These are phyloP conservation scores for Lynx canadensis DNA, from an alignment of 2,113 vertebrate species.

Conservation along the genomic window DNA sequence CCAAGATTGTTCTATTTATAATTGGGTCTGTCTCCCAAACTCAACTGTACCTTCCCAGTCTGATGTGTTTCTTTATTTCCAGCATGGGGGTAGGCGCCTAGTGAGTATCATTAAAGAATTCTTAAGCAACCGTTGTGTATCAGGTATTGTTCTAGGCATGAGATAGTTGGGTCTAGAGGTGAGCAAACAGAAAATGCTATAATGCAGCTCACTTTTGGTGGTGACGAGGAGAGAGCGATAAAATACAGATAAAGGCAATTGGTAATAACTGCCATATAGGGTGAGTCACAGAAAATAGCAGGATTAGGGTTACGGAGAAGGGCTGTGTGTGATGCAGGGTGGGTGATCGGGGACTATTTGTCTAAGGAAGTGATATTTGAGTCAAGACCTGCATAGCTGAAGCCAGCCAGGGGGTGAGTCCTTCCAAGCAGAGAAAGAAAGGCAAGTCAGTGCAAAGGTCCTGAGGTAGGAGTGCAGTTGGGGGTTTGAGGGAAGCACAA, in stretches of 20 bases:
- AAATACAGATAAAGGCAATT: neutral
- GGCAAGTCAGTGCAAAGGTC: neutral
- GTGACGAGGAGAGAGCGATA: neutral
- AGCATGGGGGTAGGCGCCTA: neutral
- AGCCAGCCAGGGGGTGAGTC: neutral
- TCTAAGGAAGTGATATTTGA: neutral
- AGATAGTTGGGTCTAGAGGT: neutral
- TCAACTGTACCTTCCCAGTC: neutral
- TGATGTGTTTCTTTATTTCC: conserved; percentile 15
- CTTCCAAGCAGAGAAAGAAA: neutral
- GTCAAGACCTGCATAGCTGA: neutral
- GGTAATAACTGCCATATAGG: neutral
- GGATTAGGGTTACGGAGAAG: neutral
- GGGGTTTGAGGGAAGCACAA: neutral
- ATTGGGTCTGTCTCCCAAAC: neutral
- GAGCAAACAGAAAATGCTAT: neutral
- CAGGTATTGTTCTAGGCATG: neutral
- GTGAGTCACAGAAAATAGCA: neutral
- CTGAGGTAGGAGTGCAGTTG: neutral
- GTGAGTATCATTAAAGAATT: neutral
- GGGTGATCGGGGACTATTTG: neutral
- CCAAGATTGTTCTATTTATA: neutral
- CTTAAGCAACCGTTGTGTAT: neutral
- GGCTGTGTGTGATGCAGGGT: neutral
- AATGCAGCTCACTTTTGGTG: neutral